A percentile compares a stretch with the other conserved stretches of the same genome.
Evolutionary conservation across 2,113 vertebrate genomes (phyloP).

Genomic region (Paradoxurus hermaphroditus): DNA sequence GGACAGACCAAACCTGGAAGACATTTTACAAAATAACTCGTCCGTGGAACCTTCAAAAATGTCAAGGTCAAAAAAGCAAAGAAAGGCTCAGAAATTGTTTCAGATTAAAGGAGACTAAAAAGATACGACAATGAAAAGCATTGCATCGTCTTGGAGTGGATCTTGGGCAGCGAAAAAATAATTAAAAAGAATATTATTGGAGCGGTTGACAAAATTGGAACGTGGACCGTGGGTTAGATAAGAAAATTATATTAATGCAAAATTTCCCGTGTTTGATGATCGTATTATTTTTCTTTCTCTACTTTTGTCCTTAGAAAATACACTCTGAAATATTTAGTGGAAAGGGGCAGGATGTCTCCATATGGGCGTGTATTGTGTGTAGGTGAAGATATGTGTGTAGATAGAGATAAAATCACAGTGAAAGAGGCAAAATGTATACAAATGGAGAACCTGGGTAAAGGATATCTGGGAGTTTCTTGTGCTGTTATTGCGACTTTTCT

Average conservation of each 20-base stretch:
- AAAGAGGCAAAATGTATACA: slow-evolving; percentile 23
- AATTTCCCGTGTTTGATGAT: background rate
- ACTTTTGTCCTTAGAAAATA: slow-evolving; percentile 3
- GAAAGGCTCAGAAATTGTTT: background rate
- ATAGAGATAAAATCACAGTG: background rate
- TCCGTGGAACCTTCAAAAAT: background rate
- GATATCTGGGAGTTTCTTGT: background rate
- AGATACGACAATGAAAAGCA: background rate
- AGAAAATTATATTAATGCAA: background rate
- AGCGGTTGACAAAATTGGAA: background rate
- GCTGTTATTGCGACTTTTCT: background rate
- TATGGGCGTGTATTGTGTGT: background rate
- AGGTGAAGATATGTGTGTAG: background rate
- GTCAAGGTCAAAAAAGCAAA: slow-evolving; percentile 29
- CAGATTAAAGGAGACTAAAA: background rate
- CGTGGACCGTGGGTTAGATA: background rate
- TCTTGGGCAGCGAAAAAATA: background rate
- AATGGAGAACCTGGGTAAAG: background rate
- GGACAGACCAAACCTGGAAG: background rate
- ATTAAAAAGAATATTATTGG: background rate
- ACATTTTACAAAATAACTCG: background rate
- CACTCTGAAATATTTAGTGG: background rate
- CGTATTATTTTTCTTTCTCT: background rate
- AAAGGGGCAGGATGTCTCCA: background rate
- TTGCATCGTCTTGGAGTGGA: background rate